A percentile compares a stretch with the other conserved stretches of the same genome.
Evolutionary conservation across 1,140 invertebrate genomes (phyloP).

Genomic region (Araneus ventricosus): DNA sequence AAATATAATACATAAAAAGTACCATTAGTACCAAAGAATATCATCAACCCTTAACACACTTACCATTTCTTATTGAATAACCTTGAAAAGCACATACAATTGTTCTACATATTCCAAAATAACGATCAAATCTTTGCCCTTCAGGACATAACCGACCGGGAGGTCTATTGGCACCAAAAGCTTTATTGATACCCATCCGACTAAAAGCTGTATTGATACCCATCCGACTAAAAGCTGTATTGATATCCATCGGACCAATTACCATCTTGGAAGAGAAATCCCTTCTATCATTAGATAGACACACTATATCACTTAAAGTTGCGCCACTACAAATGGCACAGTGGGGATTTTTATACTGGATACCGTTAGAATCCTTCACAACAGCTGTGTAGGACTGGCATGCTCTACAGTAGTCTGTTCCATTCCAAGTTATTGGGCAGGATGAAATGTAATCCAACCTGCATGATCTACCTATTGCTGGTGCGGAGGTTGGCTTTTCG

Average conservation of each 20-base stretch:
- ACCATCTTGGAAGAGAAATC: neutral
- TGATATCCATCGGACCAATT: no score
- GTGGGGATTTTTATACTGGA: conserved; percentile 8
- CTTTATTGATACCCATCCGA: neutral
- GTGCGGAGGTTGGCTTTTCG: neutral
- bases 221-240: no score
- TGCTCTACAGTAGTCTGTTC: neutral
- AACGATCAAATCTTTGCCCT: conserved; percentile 82
- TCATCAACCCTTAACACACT: neutral
- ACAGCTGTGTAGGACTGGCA: conserved; percentile 7
- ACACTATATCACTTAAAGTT: neutral
- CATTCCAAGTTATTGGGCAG: neutral
- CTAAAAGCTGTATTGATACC: no score
- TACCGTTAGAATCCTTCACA: neutral
- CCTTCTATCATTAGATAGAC: neutral
- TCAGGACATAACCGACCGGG: neutral
- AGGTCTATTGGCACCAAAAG: conserved; percentile 33
- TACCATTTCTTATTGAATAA: conserved; percentile 4
- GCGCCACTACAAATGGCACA: conserved; percentile 34
- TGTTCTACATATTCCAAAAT: conserved; percentile 81
- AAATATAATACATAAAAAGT: no score
- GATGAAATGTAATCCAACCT: neutral
- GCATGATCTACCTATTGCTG: neutral
- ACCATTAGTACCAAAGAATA: no score
- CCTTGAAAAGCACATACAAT: conserved; percentile 78